phyloP scores from a whole-genome alignment of 2,888 invertebrate species.

The Malacosoma neustria region DNA sequence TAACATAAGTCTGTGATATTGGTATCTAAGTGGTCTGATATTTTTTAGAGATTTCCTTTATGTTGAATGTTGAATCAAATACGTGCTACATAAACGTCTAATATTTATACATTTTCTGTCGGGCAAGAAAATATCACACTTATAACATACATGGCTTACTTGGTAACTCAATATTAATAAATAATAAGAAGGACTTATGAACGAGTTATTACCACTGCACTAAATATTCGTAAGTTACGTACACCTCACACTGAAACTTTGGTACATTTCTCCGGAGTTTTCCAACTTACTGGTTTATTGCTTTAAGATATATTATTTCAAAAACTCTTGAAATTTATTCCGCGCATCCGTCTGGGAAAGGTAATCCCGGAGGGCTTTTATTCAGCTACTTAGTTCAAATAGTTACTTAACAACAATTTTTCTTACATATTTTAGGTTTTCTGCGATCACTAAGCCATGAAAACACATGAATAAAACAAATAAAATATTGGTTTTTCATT shows the following conservation, averaged over 20 bases:
- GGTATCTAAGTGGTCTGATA: too few species aligned
- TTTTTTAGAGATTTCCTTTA: too few species aligned
- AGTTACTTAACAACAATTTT: conserved; percentile 31
- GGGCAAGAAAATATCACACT: too few species aligned
- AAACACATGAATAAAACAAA: too few species aligned
- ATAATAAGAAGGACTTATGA: conserved; percentile 15
- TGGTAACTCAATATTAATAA: too few species aligned
- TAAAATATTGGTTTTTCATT: too few species aligned
- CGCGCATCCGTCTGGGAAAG: conserved; percentile 48
- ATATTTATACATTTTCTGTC: too few species aligned
- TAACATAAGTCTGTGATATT: too few species aligned
- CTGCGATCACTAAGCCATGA: conserved; percentile 21
- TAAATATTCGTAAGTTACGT: conserved; percentile 45
- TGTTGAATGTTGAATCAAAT: too few species aligned
- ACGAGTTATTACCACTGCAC: conserved; percentile 38
- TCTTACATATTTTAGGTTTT: conserved; percentile 12
- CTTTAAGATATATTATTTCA: conserved; percentile 68
- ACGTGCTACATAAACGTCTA: too few species aligned
- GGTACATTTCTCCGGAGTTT: conserved; percentile 57
- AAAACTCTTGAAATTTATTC: conserved; percentile 63
- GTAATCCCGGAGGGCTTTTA: conserved; percentile 60
- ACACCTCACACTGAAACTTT: conserved; percentile 54
- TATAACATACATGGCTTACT: too few species aligned
- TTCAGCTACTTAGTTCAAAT: conserved; percentile 59
- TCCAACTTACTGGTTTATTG: conserved; percentile 69